Evolutionary conservation across 2,113 vertebrate genomes (phyloP).

Genomic region (Lepisosteus oculatus): DNA sequence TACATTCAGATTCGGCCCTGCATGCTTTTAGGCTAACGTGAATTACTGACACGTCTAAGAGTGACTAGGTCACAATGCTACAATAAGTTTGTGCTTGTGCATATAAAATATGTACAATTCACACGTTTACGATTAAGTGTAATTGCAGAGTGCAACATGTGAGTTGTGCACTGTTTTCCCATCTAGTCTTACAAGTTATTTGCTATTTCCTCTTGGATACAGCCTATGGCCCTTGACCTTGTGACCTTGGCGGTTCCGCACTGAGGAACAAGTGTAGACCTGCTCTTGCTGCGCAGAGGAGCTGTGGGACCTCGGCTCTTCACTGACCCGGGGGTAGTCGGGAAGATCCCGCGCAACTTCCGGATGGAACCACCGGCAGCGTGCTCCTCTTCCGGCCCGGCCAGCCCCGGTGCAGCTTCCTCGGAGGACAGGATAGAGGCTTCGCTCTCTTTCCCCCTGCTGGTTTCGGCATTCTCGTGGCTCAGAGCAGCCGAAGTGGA

Average conservation of each 20-base stretch:
- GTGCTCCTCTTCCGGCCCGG: conserved; percentile 67
- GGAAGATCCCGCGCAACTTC: conserved; percentile 43
- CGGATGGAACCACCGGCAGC: conserved; percentile 48
- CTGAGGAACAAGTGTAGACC: conserved; percentile 36
- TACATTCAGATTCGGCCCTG: too few relatives aligned
- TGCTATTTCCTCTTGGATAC: too few relatives aligned
- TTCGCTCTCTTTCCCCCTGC: conserved; percentile 58
- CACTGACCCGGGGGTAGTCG: conserved; percentile 52
- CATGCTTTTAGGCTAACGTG: too few relatives aligned
- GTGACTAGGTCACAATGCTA: too few relatives aligned
- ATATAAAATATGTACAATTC: too few relatives aligned
- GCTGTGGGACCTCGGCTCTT: conserved; percentile 44
- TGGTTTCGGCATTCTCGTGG: conserved; percentile 52
- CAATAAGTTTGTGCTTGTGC: too few relatives aligned
- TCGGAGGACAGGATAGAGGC: conserved; percentile 62
- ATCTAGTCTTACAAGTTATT: too few relatives aligned
- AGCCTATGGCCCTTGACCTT: background rate
- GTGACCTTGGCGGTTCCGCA: too few relatives aligned
- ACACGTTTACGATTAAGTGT: too few relatives aligned
- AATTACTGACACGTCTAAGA: too few relatives aligned
- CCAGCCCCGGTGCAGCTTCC: conserved; percentile 57
- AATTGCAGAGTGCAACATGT: too few relatives aligned
- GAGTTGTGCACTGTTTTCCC: too few relatives aligned
- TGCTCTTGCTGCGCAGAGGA: conserved; percentile 63
- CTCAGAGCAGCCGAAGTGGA: conserved; percentile 59